Base-by-base conservation (phyloP, 2,888 invertebrate species). In the Oligia strigilis region DNA sequence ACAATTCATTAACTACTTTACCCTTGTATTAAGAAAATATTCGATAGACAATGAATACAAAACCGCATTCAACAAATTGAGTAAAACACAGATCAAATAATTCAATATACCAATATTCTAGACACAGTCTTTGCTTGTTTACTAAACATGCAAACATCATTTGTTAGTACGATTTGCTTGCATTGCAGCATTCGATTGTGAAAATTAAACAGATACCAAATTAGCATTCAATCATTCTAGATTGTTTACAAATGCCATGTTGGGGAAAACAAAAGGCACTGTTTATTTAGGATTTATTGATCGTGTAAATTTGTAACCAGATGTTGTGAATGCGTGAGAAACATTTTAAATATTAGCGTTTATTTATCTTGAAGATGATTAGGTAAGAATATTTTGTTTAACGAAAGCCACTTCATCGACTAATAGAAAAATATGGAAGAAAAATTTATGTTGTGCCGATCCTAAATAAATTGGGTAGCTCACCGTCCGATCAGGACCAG, bases 141-240 rank as follows among this genome's bases (percentile, higher is more conserved):
- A 62, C 19, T 1, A 78, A 71, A 71, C 66, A 62, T 40, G 29
- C n/a, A 62, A 29, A 62, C 55, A 71, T n/a, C 40, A 78, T 65
- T 74, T 78, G 78, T 83, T 65, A 46, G 62, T 65, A 65, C 52
- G 52, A 60, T 77, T 78, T 52, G 58, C n/a, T 23, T 23, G 60
- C 49, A 52, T 84, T 83, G 80, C 80, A 82, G 82, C 71, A 75
- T 36, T 43, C 46, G 66, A 81, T 88, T 84, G 67, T 74, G 62
- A 78, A 81, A 81, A 79, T 71, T 69, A 83, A 83, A 73, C 83
- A 78, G n/a, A 60, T 40, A 69, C n/a, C 58, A 58, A 58, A 80
- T 72, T 29, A 58, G n/a, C 72, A 78, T 49, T 52, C 14, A 52
- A 23, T 36, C 4, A 52, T 52, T 64, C 49, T 55, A 52, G 19